Evolutionary conservation across 2,888 invertebrate species (phyloP).

Genomic region (Limulus polyphemus): DNA sequence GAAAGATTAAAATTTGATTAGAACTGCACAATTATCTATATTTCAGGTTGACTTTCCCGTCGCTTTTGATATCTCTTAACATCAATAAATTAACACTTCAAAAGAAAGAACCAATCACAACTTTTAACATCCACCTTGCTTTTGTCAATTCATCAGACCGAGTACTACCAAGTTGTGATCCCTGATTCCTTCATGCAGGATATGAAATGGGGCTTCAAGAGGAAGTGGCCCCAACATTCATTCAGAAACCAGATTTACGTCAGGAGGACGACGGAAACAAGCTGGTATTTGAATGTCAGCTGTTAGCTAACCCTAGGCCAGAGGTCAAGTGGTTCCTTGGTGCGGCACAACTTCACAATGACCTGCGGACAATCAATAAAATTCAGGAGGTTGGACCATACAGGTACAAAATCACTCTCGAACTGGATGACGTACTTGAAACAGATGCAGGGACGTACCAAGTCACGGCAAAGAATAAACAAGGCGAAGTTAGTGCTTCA

Average conservation of each 20-base stretch:
- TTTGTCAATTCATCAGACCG: too few relatives aligned
- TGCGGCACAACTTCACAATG: conserved; percentile 68
- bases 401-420: conserved; percentile 80
- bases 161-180: too few relatives aligned
- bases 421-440: conserved; percentile 90
- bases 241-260: conserved; percentile 89
- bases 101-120: too few relatives aligned
- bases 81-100: too few relatives aligned
- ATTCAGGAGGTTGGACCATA: conserved; percentile 71
- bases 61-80: too few relatives aligned
- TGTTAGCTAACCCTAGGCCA: conserved; percentile 73
- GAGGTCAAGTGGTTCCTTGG: conserved; percentile 65
- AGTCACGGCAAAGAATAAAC: conserved; percentile 91
- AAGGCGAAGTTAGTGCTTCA: conserved; percentile 92
- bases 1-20: too few relatives aligned
- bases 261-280: conserved; percentile 94
- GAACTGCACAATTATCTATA: too few relatives aligned
- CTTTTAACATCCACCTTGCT: too few relatives aligned
- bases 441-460: conserved; percentile 91
- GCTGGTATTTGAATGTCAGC: conserved; percentile 84
- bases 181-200: too few relatives aligned
- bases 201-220: conserved; percentile 65
- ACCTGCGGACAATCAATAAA: conserved; percentile 73
- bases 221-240: conserved; percentile 96
- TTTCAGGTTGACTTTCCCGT: too few relatives aligned